Percentiles rank a stretch among this genome's conserved stretches.
phyloP scores from a whole-genome alignment of 2,888 invertebrate genomes.

The Eretmocerus hayati region DNA sequence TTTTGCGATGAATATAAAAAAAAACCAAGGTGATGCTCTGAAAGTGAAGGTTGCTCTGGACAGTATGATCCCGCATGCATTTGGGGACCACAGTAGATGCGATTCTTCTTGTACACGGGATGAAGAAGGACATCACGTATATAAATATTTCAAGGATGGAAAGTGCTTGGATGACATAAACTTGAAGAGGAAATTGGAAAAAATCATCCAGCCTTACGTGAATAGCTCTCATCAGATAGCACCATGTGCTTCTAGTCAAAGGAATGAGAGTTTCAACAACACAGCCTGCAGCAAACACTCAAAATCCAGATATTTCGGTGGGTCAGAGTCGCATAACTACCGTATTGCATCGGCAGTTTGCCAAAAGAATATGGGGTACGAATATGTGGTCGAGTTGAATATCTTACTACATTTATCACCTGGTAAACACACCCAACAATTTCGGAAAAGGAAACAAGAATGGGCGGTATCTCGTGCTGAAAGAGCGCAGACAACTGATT shows the following conservation, averaged over 20 bases:
- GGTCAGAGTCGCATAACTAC: slow-evolving; percentile 15
- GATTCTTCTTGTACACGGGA: slow-evolving; percentile 8
- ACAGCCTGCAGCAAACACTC: slow-evolving; percentile 15
- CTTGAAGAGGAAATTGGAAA: slow-evolving; percentile 6
- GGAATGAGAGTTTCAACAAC: slow-evolving; percentile 21
- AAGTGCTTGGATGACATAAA: slow-evolving; percentile 7
- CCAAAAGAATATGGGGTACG: slow-evolving; percentile 9
- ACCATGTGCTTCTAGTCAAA: slow-evolving; percentile 21
- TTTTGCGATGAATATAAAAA: slow-evolving; percentile 15
- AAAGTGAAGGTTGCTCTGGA: slow-evolving; percentile 11
- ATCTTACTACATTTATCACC: slow-evolving; percentile 14
- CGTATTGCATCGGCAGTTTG: slow-evolving; percentile 14
- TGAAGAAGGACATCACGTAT: slow-evolving; percentile 4
- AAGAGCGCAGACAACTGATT: slow-evolving; percentile 3
- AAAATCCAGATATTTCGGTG: slow-evolving; percentile 19
- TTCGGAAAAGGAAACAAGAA: slow-evolving; percentile 8
- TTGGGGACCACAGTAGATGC: slow-evolving; percentile 15
- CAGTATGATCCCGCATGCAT: slow-evolving; percentile 12
- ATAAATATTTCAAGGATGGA: slow-evolving; percentile 15
- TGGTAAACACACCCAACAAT: slow-evolving; percentile 13
- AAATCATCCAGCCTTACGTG: slow-evolving; percentile 13
- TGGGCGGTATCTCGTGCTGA: not conserved
- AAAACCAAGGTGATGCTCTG: slow-evolving; percentile 8
- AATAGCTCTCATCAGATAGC: slow-evolving; percentile 5
- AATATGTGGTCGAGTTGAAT: slow-evolving; percentile 10